Percentiles rank a stretch among this genome's conserved stretches.
These are phyloP conservation scores for Zygogramma bicolorata DNA, from an alignment of 2,888 invertebrate species.

Conservation along the genomic window DNA sequence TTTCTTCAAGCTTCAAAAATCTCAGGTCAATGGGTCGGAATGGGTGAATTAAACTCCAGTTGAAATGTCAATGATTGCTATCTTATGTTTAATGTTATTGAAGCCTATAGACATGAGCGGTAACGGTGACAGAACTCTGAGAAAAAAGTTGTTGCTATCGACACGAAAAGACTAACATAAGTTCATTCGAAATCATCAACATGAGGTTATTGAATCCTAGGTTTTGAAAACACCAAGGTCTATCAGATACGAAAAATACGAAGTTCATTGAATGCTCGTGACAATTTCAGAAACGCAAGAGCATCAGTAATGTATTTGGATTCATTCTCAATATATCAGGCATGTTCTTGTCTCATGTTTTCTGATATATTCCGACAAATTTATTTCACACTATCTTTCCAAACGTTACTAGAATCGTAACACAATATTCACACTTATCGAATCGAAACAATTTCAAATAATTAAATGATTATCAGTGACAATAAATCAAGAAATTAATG, in stretches of 20 bases:
- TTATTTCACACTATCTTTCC: not conserved
- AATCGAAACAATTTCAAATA: not conserved
- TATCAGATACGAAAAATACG: not conserved
- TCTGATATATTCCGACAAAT: not conserved
- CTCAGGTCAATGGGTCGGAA: too few relatives aligned
- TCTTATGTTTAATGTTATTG: not conserved
- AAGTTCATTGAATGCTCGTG: too few relatives aligned
- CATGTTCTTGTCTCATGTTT: not conserved
- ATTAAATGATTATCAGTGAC: not conserved
- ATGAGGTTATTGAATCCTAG: not conserved
- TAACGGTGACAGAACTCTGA: not conserved
- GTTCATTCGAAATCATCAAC: not conserved
- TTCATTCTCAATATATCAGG: not conserved
- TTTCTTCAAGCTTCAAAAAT: too few relatives aligned
- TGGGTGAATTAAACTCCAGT: too few relatives aligned
- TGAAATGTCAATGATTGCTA: too few relatives aligned
- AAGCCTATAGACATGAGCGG: not conserved
- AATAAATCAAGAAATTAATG: constrained; percentile 1
- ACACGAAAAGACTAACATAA: not conserved
- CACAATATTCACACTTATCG: not conserved
- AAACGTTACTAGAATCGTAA: not conserved
- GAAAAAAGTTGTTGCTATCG: not conserved
- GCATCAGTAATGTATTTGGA: not conserved
- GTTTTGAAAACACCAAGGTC: not conserved
- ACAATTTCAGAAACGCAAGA: too few relatives aligned